Conservation (phyloP, 2,113 vertebrate genomes). For the Gymnocephalus cernua region DNA sequence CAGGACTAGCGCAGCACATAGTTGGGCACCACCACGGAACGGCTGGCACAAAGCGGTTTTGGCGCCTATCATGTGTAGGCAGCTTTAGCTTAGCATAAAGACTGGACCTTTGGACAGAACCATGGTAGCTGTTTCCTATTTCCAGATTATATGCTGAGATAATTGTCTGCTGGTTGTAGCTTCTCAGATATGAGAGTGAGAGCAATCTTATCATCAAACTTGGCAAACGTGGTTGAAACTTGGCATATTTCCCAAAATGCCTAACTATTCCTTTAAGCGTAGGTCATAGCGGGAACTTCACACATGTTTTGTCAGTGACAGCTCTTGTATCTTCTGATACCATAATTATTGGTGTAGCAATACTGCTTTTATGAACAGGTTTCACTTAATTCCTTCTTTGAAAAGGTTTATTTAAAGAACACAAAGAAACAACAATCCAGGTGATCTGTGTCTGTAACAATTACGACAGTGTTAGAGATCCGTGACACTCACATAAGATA, state of each 20-base stretch:
- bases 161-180: neutral
- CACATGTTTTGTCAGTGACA: neutral
- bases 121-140: neutral
- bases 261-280: neutral
- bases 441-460: neutral
- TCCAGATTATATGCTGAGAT: too few relatives aligned
- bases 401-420: constrained; percentile 2
- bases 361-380: constrained; percentile 25
- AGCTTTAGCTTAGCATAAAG: neutral
- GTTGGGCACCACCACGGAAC: too few relatives aligned
- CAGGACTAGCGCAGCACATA: too few relatives aligned
- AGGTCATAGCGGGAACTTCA: neutral
- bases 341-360: neutral
- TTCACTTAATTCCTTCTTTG: constrained; percentile 11
- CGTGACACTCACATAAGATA: constrained; percentile 10
- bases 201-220: neutral
- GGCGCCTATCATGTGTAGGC: too few relatives aligned
- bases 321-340: neutral
- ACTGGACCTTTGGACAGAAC: neutral
- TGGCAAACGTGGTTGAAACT: neutral
- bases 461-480: neutral
- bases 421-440: neutral
- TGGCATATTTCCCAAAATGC: neutral
- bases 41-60: too few relatives aligned
- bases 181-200: neutral